Percentiles rank a stretch among this genome's conserved stretches.
Conservation (phyloP, 2,113 vertebrate genomes). For the Elephas maximus region DNA sequence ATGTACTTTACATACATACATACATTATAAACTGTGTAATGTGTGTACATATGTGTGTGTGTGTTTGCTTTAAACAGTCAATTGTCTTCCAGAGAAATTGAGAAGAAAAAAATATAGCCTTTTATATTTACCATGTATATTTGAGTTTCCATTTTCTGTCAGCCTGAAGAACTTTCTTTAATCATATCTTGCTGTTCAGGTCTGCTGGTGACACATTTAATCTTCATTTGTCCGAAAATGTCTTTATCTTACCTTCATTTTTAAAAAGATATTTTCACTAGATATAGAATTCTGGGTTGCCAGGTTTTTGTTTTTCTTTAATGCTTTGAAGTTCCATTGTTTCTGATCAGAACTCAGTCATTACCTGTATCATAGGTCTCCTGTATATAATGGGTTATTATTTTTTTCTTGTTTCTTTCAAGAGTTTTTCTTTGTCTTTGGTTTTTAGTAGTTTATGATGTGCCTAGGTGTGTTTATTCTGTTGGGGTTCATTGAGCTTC, state of each 20-base stretch:
- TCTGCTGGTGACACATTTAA: background rate
- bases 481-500: background rate
- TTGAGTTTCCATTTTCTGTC: conserved; percentile 27
- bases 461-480: background rate
- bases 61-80: conserved; percentile 24
- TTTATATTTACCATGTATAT: conserved; percentile 28
- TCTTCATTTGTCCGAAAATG: background rate
- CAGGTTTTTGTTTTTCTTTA: background rate
- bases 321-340: conserved; percentile 1
- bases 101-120: conserved; percentile 19
- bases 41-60: background rate
- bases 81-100: conserved; percentile 38
- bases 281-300: background rate
- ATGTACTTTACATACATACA: background rate
- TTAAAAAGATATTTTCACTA: background rate
- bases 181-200: background rate
- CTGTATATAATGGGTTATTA: background rate
- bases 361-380: background rate
- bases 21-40: background rate
- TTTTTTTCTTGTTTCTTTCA: background rate
- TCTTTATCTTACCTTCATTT: background rate
- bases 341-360: conserved; percentile 3
- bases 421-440: background rate
- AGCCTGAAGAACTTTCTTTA: background rate
- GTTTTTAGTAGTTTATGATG: background rate